A percentile compares a stretch with the other conserved stretches of the same genome.
Conservation (phyloP, 2,797 vertebrate species). For the Tarsius wallacei region DNA sequence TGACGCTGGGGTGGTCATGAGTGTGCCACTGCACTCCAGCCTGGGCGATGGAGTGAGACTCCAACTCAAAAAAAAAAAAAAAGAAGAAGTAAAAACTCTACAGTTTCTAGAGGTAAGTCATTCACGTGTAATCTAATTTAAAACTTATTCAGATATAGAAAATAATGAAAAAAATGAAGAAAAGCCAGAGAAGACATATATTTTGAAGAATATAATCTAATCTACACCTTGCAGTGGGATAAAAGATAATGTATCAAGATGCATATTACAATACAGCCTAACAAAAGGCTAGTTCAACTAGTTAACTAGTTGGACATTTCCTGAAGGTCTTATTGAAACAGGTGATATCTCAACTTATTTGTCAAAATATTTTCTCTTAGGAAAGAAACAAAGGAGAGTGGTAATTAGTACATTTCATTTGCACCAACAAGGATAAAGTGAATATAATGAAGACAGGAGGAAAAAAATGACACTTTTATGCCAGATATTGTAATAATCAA, state of each 20-base stretch:
- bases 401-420: neutral
- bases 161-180: neutral
- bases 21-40: no score
- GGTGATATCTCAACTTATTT: neutral
- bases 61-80: neutral
- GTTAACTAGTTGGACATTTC: neutral
- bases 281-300: neutral
- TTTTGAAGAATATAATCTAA: neutral
- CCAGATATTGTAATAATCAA: neutral
- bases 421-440: neutral
- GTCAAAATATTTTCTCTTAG: neutral
- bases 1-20: no score
- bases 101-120: neutral
- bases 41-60: no score
- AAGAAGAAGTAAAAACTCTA: neutral
- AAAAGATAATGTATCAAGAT: neutral
- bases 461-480: neutral
- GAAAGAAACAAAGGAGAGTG: neutral
- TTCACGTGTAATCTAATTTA: neutral
- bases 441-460: neutral
- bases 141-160: neutral
- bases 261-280: neutral
- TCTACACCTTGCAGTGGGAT: neutral
- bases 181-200: neutral
- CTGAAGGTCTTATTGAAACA: neutral